Percentiles rank a stretch among this genome's conserved stretches.
Evolutionary conservation across 1,140 invertebrate species (phyloP).

Genomic region (Anadara kagoshimensis): DNA sequence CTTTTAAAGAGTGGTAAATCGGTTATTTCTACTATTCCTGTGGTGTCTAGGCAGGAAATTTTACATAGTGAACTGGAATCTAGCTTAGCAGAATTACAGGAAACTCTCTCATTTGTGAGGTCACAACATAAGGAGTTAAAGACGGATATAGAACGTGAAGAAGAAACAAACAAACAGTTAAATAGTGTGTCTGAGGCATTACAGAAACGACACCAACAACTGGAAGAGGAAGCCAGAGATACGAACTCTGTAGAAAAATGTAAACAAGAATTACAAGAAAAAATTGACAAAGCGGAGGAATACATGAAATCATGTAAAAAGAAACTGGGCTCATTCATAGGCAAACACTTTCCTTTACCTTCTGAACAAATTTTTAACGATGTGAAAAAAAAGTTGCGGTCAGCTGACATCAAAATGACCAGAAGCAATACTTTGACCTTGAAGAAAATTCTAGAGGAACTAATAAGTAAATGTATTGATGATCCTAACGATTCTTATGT

Average conservation of each 20-base stretch:
- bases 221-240: constrained; percentile 19
- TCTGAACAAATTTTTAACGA: constrained; percentile 32
- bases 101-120: constrained; percentile 24
- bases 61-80: constrained; percentile 13
- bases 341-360: constrained; percentile 42
- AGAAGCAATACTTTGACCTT: constrained; percentile 26
- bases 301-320: constrained; percentile 27
- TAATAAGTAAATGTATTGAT: constrained; percentile 56
- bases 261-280: constrained; percentile 32
- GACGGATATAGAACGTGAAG: constrained; percentile 20
- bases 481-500: constrained; percentile 55
- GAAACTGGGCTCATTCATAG: constrained; percentile 29
- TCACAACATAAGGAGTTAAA: constrained; percentile 23
- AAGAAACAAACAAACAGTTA: constrained; percentile 21
- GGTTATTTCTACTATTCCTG: neutral
- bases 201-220: neutral
- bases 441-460: constrained; percentile 36
- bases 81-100: constrained; percentile 14
- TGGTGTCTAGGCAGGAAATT: neutral
- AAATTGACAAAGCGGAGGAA: constrained; percentile 23
- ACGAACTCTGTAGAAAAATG: constrained; percentile 18
- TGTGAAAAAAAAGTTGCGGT: constrained; percentile 33
- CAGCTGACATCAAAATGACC: constrained; percentile 26
- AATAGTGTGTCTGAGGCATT: constrained; percentile 23
- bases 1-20: constrained; percentile 3